Evolutionary conservation across 2,797 vertebrate species (phyloP).

Genomic region (Aeoliscus strigatus): DNA sequence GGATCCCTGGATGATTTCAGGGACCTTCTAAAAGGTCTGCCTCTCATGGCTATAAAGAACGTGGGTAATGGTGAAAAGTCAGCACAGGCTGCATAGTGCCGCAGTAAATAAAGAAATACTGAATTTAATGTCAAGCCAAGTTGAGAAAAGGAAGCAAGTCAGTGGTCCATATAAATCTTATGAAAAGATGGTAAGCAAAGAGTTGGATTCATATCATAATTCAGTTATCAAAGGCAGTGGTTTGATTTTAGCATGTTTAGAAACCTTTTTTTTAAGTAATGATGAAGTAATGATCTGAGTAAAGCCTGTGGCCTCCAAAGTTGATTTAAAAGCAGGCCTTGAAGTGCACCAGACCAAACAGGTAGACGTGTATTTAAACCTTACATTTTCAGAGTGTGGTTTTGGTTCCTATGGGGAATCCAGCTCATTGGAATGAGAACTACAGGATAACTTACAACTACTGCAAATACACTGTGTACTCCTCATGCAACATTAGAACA

Average conservation of each 20-base stretch:
- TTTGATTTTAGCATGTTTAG: constrained; percentile 20
- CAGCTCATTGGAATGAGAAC: too few relatives aligned
- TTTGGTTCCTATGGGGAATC: constrained; percentile 20
- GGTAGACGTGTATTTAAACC: constrained; percentile 29
- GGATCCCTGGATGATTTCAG: constrained; percentile 65
- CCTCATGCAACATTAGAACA: constrained; percentile 20
- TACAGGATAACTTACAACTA: too few relatives aligned
- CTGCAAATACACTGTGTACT: constrained; percentile 37
- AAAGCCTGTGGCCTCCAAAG: constrained; percentile 45
- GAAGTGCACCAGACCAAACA: constrained; percentile 49
- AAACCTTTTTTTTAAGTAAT: constrained; percentile 50
- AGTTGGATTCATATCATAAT: constrained; percentile 30
- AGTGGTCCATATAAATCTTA: constrained; percentile 51
- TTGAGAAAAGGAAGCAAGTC: constrained; percentile 61
- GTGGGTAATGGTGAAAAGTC: constrained; percentile 64
- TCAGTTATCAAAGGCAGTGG: constrained; percentile 41
- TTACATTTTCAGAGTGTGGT: constrained; percentile 36
- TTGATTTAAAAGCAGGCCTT: constrained; percentile 62
- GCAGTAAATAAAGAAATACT: constrained; percentile 70
- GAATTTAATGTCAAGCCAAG: constrained; percentile 69
- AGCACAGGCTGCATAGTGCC: constrained; percentile 58
- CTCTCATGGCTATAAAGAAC: constrained; percentile 56
- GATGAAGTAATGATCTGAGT: constrained; percentile 60
- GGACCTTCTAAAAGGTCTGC: constrained; percentile 65
- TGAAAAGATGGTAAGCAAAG: constrained; percentile 42